These are phyloP conservation scores for Clusia tigrina DNA, from an alignment of 2,888 invertebrate species.

Conservation along the genomic window DNA sequence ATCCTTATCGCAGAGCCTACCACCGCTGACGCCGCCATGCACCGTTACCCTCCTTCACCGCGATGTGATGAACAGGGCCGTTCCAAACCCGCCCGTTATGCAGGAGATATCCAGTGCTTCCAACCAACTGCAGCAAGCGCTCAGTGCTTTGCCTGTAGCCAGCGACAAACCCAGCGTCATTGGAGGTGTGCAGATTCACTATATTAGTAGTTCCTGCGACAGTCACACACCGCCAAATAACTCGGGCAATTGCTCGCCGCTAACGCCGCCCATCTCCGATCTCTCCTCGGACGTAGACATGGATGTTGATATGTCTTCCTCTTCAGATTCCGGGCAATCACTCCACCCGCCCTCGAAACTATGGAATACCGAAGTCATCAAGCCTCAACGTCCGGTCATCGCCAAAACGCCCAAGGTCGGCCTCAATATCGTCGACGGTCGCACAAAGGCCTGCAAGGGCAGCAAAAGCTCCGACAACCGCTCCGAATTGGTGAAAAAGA, in stretches of 20 bases:
- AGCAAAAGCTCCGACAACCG: slow-evolving; percentile 25
- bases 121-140: slow-evolving; percentile 41
- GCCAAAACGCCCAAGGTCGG: slow-evolving; percentile 48
- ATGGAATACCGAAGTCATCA: slow-evolving; percentile 36
- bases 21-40: slow-evolving; percentile 77
- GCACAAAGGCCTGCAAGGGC: slow-evolving; percentile 58
- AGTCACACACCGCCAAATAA: slow-evolving; percentile 39
- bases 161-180: slow-evolving; percentile 39
- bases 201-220: slow-evolving; percentile 53
- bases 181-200: slow-evolving; percentile 48
- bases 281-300: slow-evolving; percentile 77
- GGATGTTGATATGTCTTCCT: slow-evolving; percentile 64
- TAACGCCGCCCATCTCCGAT: slow-evolving; percentile 77
- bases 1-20: slow-evolving; percentile 79
- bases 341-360: slow-evolving; percentile 34
- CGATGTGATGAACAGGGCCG: slow-evolving; percentile 36
- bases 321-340: slow-evolving; percentile 59
- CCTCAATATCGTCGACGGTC: slow-evolving; percentile 59
- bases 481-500: slow-evolving; percentile 53
- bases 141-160: slow-evolving; percentile 39
- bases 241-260: slow-evolving; percentile 66
- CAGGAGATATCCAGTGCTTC: slow-evolving; percentile 63
- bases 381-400: slow-evolving; percentile 21
- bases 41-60: slow-evolving; percentile 72
- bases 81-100: slow-evolving; percentile 48